Evolutionary conservation across 2,888 invertebrate genomes (phyloP).

Genomic region (Zygaena filipendulae): DNA sequence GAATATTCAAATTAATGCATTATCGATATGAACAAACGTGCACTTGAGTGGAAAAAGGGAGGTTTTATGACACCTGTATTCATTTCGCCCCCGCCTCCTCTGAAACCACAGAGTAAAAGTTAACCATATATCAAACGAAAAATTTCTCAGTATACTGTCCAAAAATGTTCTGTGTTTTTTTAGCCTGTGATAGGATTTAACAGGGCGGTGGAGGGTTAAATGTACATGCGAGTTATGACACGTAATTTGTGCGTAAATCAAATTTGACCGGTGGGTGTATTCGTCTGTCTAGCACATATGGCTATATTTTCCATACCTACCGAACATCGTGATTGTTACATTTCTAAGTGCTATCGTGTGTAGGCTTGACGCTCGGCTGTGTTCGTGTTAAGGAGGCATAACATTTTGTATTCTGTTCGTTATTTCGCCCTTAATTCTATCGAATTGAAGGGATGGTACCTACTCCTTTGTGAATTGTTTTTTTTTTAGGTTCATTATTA

Average conservation of each 20-base stretch:
- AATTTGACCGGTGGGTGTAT: slow-evolving; percentile 65
- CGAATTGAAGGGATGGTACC: too few relatives aligned
- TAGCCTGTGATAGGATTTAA: slow-evolving; percentile 22
- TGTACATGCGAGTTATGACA: slow-evolving; percentile 54
- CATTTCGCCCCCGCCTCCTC: slow-evolving; percentile 21
- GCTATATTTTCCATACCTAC: slow-evolving; percentile 48
- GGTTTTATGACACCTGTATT: slow-evolving; percentile 43
- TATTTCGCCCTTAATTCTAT: too few relatives aligned
- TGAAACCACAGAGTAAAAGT: slow-evolving; percentile 25
- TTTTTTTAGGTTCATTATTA: too few relatives aligned
- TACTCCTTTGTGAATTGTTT: too few relatives aligned
- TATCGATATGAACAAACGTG: slow-evolving; percentile 57
- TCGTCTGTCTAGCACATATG: slow-evolving; percentile 60
- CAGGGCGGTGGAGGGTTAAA: slow-evolving; percentile 23
- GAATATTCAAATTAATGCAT: slow-evolving; percentile 69
- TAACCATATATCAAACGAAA: not conserved
- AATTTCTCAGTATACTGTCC: slow-evolving; percentile 7
- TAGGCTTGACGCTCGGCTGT: slow-evolving; percentile 33
- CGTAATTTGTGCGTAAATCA: slow-evolving; percentile 68
- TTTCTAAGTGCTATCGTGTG: slow-evolving; percentile 55
- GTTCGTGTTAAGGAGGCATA: slow-evolving; percentile 48
- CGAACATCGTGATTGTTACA: slow-evolving; percentile 35
- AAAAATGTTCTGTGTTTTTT: slow-evolving; percentile 11
- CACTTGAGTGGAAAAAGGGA: slow-evolving; percentile 50
- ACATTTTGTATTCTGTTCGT: slow-evolving; percentile 18